phyloP scores from a whole-genome alignment of 2,888 invertebrate genomes.

The Drosophila suboccidentalis region DNA sequence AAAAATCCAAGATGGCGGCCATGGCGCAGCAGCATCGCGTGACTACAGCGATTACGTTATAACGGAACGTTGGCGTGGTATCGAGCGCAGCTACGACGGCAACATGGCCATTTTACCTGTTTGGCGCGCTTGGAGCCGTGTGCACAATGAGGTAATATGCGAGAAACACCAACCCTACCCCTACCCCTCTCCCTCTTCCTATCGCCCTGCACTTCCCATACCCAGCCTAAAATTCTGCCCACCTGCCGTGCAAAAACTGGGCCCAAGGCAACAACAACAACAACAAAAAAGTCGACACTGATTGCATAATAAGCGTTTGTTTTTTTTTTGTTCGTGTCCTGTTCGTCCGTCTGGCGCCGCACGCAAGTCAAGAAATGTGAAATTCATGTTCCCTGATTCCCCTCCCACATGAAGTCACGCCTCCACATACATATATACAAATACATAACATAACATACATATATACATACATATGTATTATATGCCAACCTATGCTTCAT shows the following conservation, averaged over 20 bases:
- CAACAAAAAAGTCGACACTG: slow-evolving; percentile 65
- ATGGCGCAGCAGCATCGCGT: slow-evolving; percentile 85
- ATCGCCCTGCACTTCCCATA: not conserved
- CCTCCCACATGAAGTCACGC: slow-evolving; percentile 23
- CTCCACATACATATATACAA: slow-evolving; percentile 2
- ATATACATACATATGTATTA: not conserved
- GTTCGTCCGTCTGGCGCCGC: slow-evolving; percentile 71
- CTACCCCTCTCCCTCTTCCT: not conserved
- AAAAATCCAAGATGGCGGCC: slow-evolving; percentile 76
- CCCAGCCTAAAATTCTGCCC: slow-evolving; percentile 21
- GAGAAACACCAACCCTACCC: slow-evolving; percentile 6
- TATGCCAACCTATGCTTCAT: slow-evolving; percentile 12
- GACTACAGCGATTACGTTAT: slow-evolving; percentile 88
- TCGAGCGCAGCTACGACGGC: slow-evolving; percentile 88
- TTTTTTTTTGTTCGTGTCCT: slow-evolving; percentile 27
- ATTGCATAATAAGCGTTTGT: slow-evolving; percentile 78
- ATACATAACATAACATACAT: not conserved
- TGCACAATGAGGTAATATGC: slow-evolving; percentile 88
- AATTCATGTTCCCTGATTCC: slow-evolving; percentile 56
- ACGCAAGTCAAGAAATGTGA: slow-evolving; percentile 74
- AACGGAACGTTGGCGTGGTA: slow-evolving; percentile 92
- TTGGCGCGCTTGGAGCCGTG: slow-evolving; percentile 92
- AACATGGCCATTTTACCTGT: slow-evolving; percentile 91
- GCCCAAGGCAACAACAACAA: slow-evolving; percentile 45
- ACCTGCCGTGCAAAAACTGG: slow-evolving; percentile 54